A percentile compares a stretch with the other conserved stretches of the same genome.
Evolutionary conservation across 2,113 vertebrate species (phyloP).

Genomic region (Hystrix brachyura): DNA sequence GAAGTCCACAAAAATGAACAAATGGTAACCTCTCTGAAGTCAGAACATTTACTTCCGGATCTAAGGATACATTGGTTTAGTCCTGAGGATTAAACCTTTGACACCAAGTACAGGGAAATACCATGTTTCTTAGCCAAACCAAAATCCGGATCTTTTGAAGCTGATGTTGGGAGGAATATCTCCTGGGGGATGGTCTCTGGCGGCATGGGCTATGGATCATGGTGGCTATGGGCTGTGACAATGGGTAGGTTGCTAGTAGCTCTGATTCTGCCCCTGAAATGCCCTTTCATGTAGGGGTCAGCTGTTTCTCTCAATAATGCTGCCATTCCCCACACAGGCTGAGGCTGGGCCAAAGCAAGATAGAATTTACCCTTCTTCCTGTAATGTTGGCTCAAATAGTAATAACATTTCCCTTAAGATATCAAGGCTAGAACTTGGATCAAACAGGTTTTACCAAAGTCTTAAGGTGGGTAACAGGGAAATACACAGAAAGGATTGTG

Average conservation of each 20-base stretch:
- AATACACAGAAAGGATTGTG: neutral
- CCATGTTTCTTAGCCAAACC: neutral
- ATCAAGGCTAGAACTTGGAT: neutral
- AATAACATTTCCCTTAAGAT: neutral
- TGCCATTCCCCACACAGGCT: neutral
- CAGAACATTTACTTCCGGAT: conserved; percentile 46
- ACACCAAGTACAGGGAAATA: neutral
- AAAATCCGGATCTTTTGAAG: neutral
- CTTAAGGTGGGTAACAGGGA: neutral
- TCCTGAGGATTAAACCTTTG: neutral
- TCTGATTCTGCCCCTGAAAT: neutral
- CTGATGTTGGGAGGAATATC: neutral
- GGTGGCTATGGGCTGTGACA: neutral
- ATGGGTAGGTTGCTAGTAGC: neutral
- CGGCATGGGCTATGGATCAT: too few relatives aligned
- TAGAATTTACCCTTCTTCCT: neutral
- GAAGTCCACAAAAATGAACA: neutral
- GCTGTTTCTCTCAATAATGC: neutral
- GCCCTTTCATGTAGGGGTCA: neutral
- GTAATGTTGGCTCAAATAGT: neutral
- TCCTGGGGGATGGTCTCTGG: neutral
- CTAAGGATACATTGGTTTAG: conserved; percentile 1
- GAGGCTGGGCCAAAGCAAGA: neutral
- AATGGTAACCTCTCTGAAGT: neutral
- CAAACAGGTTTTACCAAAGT: neutral